Evolutionary conservation across 1,140 invertebrate species (phyloP).

Genomic region (Drosophila parvula): DNA sequence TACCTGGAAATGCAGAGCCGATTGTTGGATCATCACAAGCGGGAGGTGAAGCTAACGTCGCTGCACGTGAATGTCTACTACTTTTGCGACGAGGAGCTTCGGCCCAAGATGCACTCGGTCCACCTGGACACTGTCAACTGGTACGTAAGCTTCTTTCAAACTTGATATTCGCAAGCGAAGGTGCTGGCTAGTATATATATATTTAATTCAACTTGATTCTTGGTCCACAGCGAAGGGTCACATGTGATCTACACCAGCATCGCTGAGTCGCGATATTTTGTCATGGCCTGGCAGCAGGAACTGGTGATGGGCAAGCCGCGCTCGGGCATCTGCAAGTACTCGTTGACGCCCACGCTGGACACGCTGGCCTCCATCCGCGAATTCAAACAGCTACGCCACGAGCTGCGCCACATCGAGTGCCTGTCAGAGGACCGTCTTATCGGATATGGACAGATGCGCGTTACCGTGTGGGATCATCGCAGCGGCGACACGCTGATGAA

Average conservation of each 20-base stretch:
- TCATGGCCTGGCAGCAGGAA: constrained; percentile 79
- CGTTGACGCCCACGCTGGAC: constrained; percentile 75
- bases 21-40: constrained; percentile 61
- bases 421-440: constrained; percentile 75
- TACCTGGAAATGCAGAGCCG: constrained; percentile 76
- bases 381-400: constrained; percentile 75
- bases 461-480: constrained; percentile 82
- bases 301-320: constrained; percentile 62
- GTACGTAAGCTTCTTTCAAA: constrained; percentile 36
- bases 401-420: constrained; percentile 70
- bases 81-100: constrained; percentile 73
- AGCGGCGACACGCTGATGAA: constrained; percentile 80
- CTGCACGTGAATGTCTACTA: constrained; percentile 79
- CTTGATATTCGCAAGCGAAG: too few relatives aligned
- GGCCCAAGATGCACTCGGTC: constrained; percentile 73
- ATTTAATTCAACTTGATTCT: background rate
- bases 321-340: constrained; percentile 80
- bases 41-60: constrained; percentile 68
- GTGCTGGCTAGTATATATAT: too few relatives aligned
- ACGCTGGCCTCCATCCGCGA: constrained; percentile 80
- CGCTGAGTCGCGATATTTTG: constrained; percentile 74
- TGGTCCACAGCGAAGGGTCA: constrained; percentile 42
- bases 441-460: constrained; percentile 67
- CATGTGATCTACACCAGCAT: constrained; percentile 75
- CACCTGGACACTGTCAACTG: constrained; percentile 76